Conservation (phyloP, 2,797 vertebrate species). For the Oreonectes daqikongensis region DNA sequence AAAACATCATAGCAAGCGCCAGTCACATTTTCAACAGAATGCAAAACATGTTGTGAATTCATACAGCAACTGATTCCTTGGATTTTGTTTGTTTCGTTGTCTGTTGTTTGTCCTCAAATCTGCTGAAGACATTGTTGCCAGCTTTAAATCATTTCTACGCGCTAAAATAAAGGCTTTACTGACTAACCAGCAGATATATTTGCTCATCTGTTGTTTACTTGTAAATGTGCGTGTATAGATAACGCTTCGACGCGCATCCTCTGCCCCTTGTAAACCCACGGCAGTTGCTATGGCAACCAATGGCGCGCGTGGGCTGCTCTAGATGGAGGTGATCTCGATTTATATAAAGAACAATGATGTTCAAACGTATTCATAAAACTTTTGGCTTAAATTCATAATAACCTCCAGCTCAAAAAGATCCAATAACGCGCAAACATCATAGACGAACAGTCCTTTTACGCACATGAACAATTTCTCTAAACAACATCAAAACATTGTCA, state of each 20-base stretch:
- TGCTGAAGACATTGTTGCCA: background rate
- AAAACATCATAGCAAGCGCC: background rate
- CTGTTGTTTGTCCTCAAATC: background rate
- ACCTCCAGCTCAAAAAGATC: background rate
- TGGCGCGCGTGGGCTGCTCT: constrained; percentile 74
- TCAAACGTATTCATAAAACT: constrained; percentile 47
- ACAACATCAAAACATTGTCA: background rate
- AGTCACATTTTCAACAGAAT: background rate
- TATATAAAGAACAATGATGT: constrained; percentile 65
- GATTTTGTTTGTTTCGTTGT: background rate
- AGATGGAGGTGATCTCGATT: constrained; percentile 72
- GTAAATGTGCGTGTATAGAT: constrained; percentile 37
- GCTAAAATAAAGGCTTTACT: background rate
- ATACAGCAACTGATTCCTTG: background rate
- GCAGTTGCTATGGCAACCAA: constrained; percentile 75
- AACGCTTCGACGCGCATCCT: constrained; percentile 51
- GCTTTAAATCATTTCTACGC: no score
- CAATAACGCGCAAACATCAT: background rate
- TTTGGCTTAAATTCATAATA: background rate
- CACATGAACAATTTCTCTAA: background rate
- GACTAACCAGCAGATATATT: background rate
- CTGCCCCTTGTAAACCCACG: constrained; percentile 64
- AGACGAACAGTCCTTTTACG: background rate
- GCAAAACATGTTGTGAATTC: background rate
- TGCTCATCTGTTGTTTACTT: background rate